A percentile compares a stretch with the other conserved stretches of the same genome.
These are phyloP conservation scores for roundworm (Caenorhabditis elegans) DNA, from an alignment of 1,140 invertebrate species.

Conservation along the genomic window DNA sequence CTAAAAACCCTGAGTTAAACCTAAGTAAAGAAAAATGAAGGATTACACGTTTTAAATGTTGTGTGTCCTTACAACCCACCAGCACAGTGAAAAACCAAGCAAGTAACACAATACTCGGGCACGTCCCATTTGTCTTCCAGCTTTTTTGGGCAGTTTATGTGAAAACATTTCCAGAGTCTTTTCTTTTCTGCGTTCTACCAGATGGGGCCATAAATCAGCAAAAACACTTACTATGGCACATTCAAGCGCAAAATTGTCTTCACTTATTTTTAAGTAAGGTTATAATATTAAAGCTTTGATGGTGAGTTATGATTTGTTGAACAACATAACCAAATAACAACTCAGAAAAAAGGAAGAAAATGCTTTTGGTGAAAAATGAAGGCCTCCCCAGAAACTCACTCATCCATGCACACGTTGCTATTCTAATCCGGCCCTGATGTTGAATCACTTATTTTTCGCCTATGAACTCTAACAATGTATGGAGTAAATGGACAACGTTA, in stretches of 20 bases:
- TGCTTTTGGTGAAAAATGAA: not conserved
- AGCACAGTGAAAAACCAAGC: not conserved
- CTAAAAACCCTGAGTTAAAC: no score
- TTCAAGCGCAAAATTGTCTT: not conserved
- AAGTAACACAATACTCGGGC: constrained; percentile 27
- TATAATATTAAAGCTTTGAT: no score
- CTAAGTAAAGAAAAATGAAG: no score
- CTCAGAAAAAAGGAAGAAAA: not conserved
- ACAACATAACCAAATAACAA: no score
- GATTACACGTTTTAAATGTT: not conserved
- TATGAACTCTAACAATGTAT: constrained; percentile 12
- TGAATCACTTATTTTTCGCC: constrained; percentile 13
- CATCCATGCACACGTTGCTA: not conserved
- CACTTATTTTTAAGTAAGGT: not conserved
- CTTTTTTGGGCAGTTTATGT: not conserved
- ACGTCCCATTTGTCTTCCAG: constrained; percentile 14
- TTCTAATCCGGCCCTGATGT: constrained; percentile 12
- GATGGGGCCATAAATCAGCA: constrained; percentile 24
- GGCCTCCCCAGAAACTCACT: not conserved
- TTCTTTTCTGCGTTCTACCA: not conserved
- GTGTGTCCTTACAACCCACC: not conserved
- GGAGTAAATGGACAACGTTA: no score
- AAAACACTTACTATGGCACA: not conserved
- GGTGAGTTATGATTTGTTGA: no score
- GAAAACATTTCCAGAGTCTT: constrained; percentile 9